Conservation (phyloP, 92 coral and sea anemone genomes). For the Parazoanthus swiftii region DNA sequence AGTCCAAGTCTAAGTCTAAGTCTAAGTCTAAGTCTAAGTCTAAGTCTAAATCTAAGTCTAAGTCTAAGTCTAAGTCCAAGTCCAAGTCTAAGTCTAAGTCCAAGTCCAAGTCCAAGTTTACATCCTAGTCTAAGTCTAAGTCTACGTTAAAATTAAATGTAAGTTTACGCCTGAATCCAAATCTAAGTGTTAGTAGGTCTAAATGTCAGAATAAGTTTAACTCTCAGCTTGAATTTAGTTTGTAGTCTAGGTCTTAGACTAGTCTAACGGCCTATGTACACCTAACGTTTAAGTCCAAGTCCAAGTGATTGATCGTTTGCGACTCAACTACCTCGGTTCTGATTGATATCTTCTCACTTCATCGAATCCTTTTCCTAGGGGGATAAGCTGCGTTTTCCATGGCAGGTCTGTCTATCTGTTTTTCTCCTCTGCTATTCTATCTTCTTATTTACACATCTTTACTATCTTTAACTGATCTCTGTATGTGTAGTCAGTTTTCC, state of each 20-base stretch:
- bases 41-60: too few species aligned
- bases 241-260: not conserved
- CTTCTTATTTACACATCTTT: not conserved
- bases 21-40: too few species aligned
- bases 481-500: too few species aligned
- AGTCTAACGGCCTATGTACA: too few species aligned
- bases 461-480: not conserved
- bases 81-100: too few species aligned
- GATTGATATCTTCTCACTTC: not conserved
- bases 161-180: not conserved
- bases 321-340: not conserved
- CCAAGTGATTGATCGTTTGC: not conserved
- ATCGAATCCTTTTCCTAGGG: constrained; percentile 5
- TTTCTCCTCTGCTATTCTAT: too few species aligned
- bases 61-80: too few species aligned
- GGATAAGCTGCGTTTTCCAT: constrained; percentile 1
- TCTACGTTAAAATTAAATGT: not conserved
- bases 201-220: not conserved
- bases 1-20: too few species aligned
- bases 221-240: too few species aligned
- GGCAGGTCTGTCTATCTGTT: constrained; percentile 29
- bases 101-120: not conserved
- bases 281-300: too few species aligned
- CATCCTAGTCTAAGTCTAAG: not conserved
- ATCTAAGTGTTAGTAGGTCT: not conserved